Evolutionary conservation across 1,140 invertebrate species (phyloP).

Genomic region (Panulirus ornatus): DNA sequence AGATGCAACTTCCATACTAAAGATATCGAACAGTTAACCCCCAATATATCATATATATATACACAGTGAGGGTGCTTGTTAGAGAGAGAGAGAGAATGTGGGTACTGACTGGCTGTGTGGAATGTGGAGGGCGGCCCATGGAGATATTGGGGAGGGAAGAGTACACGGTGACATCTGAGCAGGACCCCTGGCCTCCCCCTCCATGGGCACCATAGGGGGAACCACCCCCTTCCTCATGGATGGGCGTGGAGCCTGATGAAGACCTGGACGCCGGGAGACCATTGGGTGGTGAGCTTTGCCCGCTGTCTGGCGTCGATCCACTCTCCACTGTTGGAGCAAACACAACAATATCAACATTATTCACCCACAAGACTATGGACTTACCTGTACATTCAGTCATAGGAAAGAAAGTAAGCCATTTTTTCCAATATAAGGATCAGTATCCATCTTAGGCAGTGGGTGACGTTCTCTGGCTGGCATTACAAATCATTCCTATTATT

Average conservation of each 20-base stretch:
- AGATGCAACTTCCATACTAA: too few relatives aligned
- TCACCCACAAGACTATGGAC: too few relatives aligned
- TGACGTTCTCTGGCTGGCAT: too few relatives aligned
- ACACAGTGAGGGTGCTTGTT: too few relatives aligned
- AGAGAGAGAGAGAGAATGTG: too few relatives aligned
- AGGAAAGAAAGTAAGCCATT: too few relatives aligned
- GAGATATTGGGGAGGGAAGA: conserved; percentile 98
- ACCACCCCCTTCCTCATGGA: conserved; percentile 84
- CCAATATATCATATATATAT: too few relatives aligned
- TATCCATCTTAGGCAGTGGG: too few relatives aligned
- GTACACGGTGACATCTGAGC: conserved; percentile 87
- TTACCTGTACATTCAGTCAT: too few relatives aligned
- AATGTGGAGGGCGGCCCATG: conserved; percentile 87
- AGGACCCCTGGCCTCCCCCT: conserved; percentile 81
- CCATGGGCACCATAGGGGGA: conserved; percentile 80
- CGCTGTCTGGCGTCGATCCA: conserved; percentile 88
- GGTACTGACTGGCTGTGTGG: conserved; percentile 76
- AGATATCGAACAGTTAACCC: too few relatives aligned
- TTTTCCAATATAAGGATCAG: too few relatives aligned
- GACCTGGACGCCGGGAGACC: conserved; percentile 82
- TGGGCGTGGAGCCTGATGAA: conserved; percentile 83
- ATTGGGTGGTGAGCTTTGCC: conserved; percentile 89
- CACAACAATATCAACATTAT: conserved; percentile 81
- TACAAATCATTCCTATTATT: too few relatives aligned
- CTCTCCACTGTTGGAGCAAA: conserved; percentile 76